phyloP scores from a whole-genome alignment of 1,140 invertebrate species.

The Holcopasites calliopsidis region DNA sequence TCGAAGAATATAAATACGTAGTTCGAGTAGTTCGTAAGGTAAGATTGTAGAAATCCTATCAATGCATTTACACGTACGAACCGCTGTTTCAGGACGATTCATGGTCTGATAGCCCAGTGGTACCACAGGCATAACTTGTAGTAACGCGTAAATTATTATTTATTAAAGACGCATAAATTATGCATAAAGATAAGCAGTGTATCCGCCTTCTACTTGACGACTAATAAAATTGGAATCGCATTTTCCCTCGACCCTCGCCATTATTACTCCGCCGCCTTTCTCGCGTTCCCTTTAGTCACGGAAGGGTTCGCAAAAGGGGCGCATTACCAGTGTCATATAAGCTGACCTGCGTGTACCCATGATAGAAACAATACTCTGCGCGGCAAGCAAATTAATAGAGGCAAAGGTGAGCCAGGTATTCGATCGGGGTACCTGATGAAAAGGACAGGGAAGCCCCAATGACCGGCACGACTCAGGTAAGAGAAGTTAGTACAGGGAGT shows the following conservation, averaged over 20 bases:
- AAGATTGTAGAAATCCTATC: constrained; percentile 17
- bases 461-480: neutral
- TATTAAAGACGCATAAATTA: constrained; percentile 64
- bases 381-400: neutral
- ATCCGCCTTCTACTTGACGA: constrained; percentile 22
- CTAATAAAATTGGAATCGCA: constrained; percentile 41
- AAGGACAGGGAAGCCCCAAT: no score
- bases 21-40: constrained; percentile 3
- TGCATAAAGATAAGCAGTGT: constrained; percentile 44
- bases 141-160: constrained; percentile 68
- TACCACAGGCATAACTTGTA: constrained; percentile 33
- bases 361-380: neutral
- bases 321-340: neutral
- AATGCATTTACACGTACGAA: constrained; percentile 7
- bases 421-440: neutral
- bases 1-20: neutral
- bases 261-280: neutral
- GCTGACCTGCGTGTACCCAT: neutral
- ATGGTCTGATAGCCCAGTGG: constrained; percentile 8
- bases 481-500: no score
- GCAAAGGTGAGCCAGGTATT: neutral
- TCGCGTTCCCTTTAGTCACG: neutral
- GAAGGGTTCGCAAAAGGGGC: neutral
- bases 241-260: neutral
- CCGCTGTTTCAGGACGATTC: neutral